phyloP scores from a whole-genome alignment of 2,113 vertebrate genomes.

The Protomyctophum bolini region DNA sequence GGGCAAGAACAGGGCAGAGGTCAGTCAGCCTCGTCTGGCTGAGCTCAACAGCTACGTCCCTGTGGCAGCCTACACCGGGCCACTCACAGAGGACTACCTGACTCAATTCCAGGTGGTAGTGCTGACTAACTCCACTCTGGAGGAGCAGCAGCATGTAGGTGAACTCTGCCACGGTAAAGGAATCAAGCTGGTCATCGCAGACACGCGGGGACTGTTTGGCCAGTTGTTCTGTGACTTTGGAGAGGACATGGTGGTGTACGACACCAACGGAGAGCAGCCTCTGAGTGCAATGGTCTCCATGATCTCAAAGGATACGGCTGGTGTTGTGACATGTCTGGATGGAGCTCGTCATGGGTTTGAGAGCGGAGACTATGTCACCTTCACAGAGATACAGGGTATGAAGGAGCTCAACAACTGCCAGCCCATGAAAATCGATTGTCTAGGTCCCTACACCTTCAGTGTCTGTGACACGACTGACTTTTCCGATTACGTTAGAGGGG shows the following conservation, averaged over 20 bases:
- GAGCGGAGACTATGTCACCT: slow-evolving; percentile 89
- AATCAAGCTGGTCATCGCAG: slow-evolving; percentile 89
- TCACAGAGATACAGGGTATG: slow-evolving; percentile 94
- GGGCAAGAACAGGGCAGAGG: slow-evolving; percentile 89
- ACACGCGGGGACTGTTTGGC: slow-evolving; percentile 91
- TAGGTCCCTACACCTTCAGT: slow-evolving; percentile 95
- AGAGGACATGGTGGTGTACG: slow-evolving; percentile 88
- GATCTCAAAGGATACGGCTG: slow-evolving; percentile 91
- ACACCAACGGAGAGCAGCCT: slow-evolving; percentile 91
- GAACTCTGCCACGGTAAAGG: slow-evolving; percentile 85
- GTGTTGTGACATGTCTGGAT: slow-evolving; percentile 93
- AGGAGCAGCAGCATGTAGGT: slow-evolving; percentile 85
- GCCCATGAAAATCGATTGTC: slow-evolving; percentile 86
- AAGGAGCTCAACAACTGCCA: slow-evolving; percentile 84
- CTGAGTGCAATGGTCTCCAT: slow-evolving; percentile 95
- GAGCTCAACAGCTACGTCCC: slow-evolving; percentile 93
- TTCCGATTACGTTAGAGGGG: slow-evolving; percentile 91
- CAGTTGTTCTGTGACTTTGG: slow-evolving; percentile 96
- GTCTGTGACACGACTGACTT: slow-evolving; percentile 90
- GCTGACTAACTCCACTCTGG: slow-evolving; percentile 83
- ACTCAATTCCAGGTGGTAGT: slow-evolving; percentile 91
- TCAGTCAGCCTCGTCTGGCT: slow-evolving; percentile 84
- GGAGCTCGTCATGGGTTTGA: slow-evolving; percentile 93
- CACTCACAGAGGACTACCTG: slow-evolving; percentile 85
- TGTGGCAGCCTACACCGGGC: slow-evolving; percentile 83